These are phyloP conservation scores for Apus apus DNA, from an alignment of 2,113 vertebrate species.

Conservation along the genomic window DNA sequence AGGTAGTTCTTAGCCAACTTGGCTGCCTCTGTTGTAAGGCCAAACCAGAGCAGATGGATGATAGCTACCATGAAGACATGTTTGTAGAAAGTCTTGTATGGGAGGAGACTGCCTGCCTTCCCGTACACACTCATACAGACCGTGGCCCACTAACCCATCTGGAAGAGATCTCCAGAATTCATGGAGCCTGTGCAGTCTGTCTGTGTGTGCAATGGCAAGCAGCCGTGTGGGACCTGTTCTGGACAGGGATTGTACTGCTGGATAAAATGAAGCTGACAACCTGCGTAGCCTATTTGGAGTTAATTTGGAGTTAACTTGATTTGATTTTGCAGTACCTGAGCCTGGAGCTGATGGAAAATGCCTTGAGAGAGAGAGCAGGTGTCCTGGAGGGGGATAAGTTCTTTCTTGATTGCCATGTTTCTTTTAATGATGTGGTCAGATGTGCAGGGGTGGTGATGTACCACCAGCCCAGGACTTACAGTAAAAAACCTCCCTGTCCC, in stretches of 20 bases:
- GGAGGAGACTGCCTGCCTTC: neutral
- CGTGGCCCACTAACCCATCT: fast-evolving
- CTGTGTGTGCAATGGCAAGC: neutral
- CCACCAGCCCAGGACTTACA: neutral
- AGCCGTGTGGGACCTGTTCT: neutral
- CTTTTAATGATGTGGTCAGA: neutral
- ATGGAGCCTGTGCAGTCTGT: neutral
- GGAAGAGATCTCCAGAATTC: neutral
- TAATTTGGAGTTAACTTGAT: neutral
- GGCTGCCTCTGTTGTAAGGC: neutral
- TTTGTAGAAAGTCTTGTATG: neutral
- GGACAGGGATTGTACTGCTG: neutral
- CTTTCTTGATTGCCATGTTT: neutral
- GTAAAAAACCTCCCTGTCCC: neutral
- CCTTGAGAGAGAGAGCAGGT: neutral
- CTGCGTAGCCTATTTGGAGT: neutral
- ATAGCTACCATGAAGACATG: neutral
- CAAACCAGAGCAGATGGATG: neutral
- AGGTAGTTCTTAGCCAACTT: neutral
- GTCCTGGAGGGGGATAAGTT: neutral
- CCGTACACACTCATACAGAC: neutral
- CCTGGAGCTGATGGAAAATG: neutral
- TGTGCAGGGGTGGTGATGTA: neutral
- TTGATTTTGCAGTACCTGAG: neutral
- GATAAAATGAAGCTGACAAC: neutral